These are phyloP conservation scores for Nebria salina DNA, from an alignment of 2,888 invertebrate species.

Conservation along the genomic window DNA sequence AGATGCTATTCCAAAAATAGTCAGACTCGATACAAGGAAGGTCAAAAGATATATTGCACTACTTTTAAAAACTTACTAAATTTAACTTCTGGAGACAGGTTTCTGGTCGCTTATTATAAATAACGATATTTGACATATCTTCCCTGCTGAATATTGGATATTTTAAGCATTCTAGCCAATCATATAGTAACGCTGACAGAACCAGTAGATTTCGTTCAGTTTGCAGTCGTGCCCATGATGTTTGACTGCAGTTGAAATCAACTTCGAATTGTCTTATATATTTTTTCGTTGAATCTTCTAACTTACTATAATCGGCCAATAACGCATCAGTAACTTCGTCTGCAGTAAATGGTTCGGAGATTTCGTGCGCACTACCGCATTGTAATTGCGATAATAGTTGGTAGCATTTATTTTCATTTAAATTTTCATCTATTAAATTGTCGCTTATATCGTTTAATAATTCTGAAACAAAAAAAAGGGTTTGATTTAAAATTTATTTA, in stretches of 20 bases:
- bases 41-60: too few species aligned
- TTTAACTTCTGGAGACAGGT: constrained; percentile 70
- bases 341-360: constrained; percentile 52
- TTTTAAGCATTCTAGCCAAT: constrained; percentile 82
- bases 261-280: constrained; percentile 66
- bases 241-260: constrained; percentile 74
- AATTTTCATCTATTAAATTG: constrained; percentile 63
- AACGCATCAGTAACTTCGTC: constrained; percentile 65
- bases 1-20: too few species aligned
- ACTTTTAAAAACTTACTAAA: constrained; percentile 59
- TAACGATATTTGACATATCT: constrained; percentile 74
- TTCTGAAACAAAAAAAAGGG: constrained; percentile 17
- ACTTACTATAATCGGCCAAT: constrained; percentile 67
- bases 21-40: too few species aligned
- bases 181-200: constrained; percentile 73
- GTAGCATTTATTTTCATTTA: constrained; percentile 66
- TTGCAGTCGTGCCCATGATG: constrained; percentile 72
- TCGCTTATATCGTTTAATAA: constrained; percentile 53
- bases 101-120: constrained; percentile 69
- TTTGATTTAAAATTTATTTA: too few species aligned
- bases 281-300: constrained; percentile 67
- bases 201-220: constrained; percentile 72
- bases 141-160: constrained; percentile 73
- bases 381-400: constrained; percentile 58
- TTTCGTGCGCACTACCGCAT: constrained; percentile 55